A percentile compares a stretch with the other conserved stretches of the same genome.
Conservation (phyloP, 2,113 vertebrate species). For the Spermophilus dauricus region DNA sequence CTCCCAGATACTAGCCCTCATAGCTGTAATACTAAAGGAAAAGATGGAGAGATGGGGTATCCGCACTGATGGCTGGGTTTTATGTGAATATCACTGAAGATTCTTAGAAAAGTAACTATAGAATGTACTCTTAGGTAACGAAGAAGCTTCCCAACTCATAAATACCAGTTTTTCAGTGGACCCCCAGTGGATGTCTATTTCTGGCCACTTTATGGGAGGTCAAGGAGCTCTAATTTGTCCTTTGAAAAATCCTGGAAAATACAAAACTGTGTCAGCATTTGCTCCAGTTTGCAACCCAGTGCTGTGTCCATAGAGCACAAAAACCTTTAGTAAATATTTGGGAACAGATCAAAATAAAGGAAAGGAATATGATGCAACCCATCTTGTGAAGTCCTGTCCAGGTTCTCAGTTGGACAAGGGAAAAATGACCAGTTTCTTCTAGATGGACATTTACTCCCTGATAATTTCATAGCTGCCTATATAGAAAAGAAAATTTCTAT, state of each 20-base stretch:
- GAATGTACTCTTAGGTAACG: constrained; percentile 96
- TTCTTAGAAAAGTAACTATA: constrained; percentile 97
- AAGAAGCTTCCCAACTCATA: constrained; percentile 95
- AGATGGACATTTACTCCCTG: constrained; percentile 95
- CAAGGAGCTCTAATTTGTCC: constrained; percentile 96
- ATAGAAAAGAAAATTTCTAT: constrained; percentile 95
- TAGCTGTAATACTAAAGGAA: constrained; percentile 95
- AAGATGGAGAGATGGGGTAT: constrained; percentile 99
- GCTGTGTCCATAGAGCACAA: constrained; percentile 97
- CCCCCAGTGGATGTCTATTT: constrained; percentile 94
- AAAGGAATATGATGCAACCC: constrained; percentile 96
- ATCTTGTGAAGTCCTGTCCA: constrained; percentile 91
- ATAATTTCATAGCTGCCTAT: constrained; percentile 97
- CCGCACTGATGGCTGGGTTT: constrained; percentile 97
- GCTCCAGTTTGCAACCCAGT: constrained; percentile 97
- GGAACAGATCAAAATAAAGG: constrained; percentile 93
- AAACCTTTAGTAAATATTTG: constrained; percentile 95
- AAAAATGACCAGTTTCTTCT: constrained; percentile 97
- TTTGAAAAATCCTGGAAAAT: constrained; percentile 89
- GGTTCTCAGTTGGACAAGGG: constrained; percentile 95
- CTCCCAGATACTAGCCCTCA: constrained; percentile 98
- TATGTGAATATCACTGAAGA: constrained; percentile 96
- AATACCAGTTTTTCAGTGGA: constrained; percentile 94
- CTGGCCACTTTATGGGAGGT: constrained; percentile 98
- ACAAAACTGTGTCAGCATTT: constrained; percentile 94